Percentiles rank a stretch among this genome's conserved stretches.
These are phyloP conservation scores for Oligia strigilis DNA, from an alignment of 2,888 invertebrate species.

Conservation along the genomic window DNA sequence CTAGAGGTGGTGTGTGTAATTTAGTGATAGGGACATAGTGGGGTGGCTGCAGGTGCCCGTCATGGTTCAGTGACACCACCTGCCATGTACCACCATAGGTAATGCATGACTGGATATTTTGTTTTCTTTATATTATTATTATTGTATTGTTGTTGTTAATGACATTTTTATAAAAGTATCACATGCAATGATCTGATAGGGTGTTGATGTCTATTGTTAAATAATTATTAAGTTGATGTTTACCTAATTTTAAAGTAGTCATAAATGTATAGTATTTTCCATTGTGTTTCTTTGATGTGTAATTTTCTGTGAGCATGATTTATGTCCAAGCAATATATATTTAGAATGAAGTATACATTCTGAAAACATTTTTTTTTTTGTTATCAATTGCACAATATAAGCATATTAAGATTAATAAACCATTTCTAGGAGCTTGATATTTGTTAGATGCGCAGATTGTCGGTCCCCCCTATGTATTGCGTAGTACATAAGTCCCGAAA, in stretches of 20 bases:
- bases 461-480: conserved; percentile 52
- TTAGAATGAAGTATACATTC: neutral
- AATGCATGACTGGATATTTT: conserved; percentile 79
- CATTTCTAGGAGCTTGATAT: conserved; percentile 22
- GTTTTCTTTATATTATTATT: conserved; percentile 71
- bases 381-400: neutral
- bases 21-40: conserved; percentile 75
- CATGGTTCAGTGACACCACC: conserved; percentile 84
- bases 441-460: conserved; percentile 35
- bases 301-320: conserved; percentile 17
- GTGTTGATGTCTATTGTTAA: conserved; percentile 4
- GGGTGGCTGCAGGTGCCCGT: conserved; percentile 87
- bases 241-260: conserved; percentile 14
- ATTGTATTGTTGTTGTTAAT: conserved; percentile 48
- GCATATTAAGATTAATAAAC: neutral
- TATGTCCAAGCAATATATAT: conserved; percentile 1
- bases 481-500: conserved; percentile 60
- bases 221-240: conserved; percentile 10
- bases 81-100: conserved; percentile 77
- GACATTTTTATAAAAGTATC: conserved; percentile 43
- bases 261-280: neutral
- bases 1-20: conserved; percentile 72
- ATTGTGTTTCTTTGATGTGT: conserved; percentile 17
- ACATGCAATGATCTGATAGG: conserved; percentile 1
- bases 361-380: neutral